Evolutionary conservation across 2,797 vertebrate genomes (phyloP), one percentile per base, ranked within the genome.

Genomic region (Microctenopoma lineatum): DNA sequence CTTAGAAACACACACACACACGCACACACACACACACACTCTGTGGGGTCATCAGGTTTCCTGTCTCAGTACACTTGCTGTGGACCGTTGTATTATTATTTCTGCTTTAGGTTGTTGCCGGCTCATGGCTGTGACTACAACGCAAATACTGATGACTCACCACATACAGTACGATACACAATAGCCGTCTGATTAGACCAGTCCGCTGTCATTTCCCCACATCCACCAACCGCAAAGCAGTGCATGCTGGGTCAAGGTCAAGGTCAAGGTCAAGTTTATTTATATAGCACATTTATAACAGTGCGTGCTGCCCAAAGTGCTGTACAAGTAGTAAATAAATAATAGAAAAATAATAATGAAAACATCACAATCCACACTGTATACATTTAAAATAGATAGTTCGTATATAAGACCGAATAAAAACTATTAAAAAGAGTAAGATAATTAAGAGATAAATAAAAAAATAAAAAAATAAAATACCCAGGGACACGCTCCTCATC

Each of bases 181-280:
- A 44, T 47, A 63, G 59, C 57, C 36, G 25, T 27, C 16, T 4
- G 26, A 61, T 58, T 72, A 65, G 42, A 42, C 56, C 27, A 3
- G n/a, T 59, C 15, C 48, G 32, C 41, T 32, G 42, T 57, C 61
- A 34, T 46, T 32, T 50, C 38, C 32, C 32, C 39, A 26, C 56
- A 59, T 51, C 73, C 51, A 66, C 38, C 38, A 72, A 52, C 34
- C 69, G 36, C 41, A 73, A 18, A 80, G 65, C 57, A 59, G 73
- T 69, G 70, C 51, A 79, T 58, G 48, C 53, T 66, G 70, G 80
- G 82, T 82, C 60, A n/a, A n/a, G n/a, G n/a, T n/a, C n/a, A n/a
- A n/a, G n/a, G n/a, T n/a, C n/a, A n/a, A n/a, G n/a, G n/a, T n/a
- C n/a, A n/a, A n/a, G n/a, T n/a, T n/a, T n/a, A n/a, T n/a, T n/a